Percentiles rank a stretch among this genome's conserved stretches.
These are phyloP conservation scores for Lophius piscatorius DNA, from an alignment of 2,113 vertebrate genomes.

Conservation along the genomic window DNA sequence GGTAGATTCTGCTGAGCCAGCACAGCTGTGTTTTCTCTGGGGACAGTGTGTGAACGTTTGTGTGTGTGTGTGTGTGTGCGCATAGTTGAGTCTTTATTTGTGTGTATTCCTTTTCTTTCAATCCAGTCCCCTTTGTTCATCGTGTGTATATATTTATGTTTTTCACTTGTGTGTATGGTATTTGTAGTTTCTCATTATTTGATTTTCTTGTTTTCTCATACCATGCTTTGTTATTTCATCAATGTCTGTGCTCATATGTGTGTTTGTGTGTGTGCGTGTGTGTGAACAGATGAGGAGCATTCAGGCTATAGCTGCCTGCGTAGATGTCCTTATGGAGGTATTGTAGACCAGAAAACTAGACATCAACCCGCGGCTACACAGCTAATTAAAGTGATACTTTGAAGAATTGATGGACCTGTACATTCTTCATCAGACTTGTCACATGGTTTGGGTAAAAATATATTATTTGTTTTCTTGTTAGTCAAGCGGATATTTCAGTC, in stretches of 20 bases:
- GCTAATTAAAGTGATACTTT: constrained; percentile 44
- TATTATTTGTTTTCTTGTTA: not conserved
- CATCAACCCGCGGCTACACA: constrained; percentile 15
- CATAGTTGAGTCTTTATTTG: not conserved
- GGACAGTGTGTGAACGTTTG: constrained; percentile 9
- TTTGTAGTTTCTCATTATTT: constrained; percentile 1
- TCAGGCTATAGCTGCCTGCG: constrained; percentile 71
- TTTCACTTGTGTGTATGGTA: not conserved
- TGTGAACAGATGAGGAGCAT: constrained; percentile 64
- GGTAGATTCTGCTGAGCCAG: constrained; percentile 29
- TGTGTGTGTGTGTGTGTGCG: not conserved
- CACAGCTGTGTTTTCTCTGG: constrained; percentile 58
- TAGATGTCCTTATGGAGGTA: constrained; percentile 79
- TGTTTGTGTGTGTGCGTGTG: constrained; percentile 38
- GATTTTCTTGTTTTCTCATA: not conserved
- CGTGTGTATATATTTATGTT: not conserved
- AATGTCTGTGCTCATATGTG: constrained; percentile 9
- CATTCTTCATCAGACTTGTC: constrained; percentile 48
- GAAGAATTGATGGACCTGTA: constrained; percentile 35
- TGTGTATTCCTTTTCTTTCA: constrained; percentile 8
- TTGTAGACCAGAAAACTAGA: constrained; percentile 35
- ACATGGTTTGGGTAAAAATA: constrained; percentile 26
- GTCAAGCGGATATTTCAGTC: not conserved
- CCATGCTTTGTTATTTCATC: not conserved
- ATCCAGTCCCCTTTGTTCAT: constrained; percentile 1